Percentiles rank a stretch among this genome's conserved stretches.
phyloP scores from a whole-genome alignment of 2,113 vertebrate species.

The Bostrychus sinensis region DNA sequence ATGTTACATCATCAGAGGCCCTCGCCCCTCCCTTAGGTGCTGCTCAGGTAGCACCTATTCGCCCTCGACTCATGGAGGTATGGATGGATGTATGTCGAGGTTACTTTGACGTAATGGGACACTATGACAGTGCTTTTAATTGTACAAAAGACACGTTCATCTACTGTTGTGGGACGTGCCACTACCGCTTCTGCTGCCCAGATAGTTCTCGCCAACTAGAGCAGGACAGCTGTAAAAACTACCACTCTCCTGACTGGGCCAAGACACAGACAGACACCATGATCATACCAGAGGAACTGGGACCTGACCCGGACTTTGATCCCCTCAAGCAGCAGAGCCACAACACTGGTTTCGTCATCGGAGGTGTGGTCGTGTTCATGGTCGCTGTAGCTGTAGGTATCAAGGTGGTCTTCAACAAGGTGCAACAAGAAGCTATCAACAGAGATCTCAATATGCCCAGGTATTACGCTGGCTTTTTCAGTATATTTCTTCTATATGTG shows the following conservation, averaged over 20 bases:
- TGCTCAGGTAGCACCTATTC: constrained; percentile 73
- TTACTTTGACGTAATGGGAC: constrained; percentile 94
- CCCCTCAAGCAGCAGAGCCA: constrained; percentile 82
- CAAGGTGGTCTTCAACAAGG: constrained; percentile 92
- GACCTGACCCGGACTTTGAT: constrained; percentile 74
- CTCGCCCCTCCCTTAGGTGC: constrained; percentile 76
- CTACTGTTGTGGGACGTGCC: constrained; percentile 91
- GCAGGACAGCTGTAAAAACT: constrained; percentile 87
- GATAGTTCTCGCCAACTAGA: constrained; percentile 84
- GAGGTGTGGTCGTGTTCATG: constrained; percentile 89
- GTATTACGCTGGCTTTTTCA: constrained; percentile 59
- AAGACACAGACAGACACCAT: constrained; percentile 82
- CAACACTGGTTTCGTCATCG: constrained; percentile 90
- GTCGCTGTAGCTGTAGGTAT: constrained; percentile 87
- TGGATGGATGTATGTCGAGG: constrained; percentile 85
- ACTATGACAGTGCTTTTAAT: constrained; percentile 90
- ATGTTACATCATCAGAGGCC: constrained; percentile 72
- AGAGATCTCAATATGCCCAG: constrained; percentile 91
- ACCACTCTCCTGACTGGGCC: constrained; percentile 88
- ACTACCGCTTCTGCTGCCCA: constrained; percentile 93
- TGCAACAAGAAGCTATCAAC: constrained; percentile 86
- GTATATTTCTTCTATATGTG: not conserved
- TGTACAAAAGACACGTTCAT: constrained; percentile 88
- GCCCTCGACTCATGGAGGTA: constrained; percentile 75
- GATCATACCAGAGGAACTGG: constrained; percentile 60